These are phyloP conservation scores for Gastracanthus pulcherrimus DNA, from an alignment of 2,888 invertebrate species.

Conservation along the genomic window DNA sequence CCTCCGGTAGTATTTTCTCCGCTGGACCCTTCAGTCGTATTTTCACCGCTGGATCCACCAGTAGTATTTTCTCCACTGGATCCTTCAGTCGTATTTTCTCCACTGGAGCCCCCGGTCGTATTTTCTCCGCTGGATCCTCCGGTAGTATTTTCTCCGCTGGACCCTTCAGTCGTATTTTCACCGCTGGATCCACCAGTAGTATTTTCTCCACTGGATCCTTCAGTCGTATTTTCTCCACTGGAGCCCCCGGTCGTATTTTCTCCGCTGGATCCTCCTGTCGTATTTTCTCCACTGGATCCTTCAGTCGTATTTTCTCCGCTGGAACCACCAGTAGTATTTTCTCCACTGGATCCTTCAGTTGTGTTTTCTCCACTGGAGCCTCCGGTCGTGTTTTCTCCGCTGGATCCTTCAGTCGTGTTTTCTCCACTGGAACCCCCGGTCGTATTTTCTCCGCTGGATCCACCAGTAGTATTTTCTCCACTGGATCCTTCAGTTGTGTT, in stretches of 20 bases:
- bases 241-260: not conserved
- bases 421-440: not conserved
- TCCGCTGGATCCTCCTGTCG: not conserved
- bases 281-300: slow-evolving; percentile 12
- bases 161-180: slow-evolving; percentile 6
- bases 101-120: not conserved
- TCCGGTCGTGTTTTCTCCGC: not conserved
- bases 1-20: not conserved
- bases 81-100: slow-evolving; percentile 11
- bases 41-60: not conserved
- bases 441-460: not conserved
- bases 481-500: slow-evolving; percentile 8
- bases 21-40: not conserved
- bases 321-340: not conserved
- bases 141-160: not conserved
- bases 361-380: not conserved
- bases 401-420: not conserved
- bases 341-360: not conserved
- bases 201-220: not conserved
- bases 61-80: not conserved
- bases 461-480: not conserved
- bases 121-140: not conserved
- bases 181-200: not conserved
- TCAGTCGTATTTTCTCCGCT: not conserved
- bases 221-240: not conserved